phyloP scores from a whole-genome alignment of 1,140 invertebrate genomes.

The Musca vetustissima region DNA sequence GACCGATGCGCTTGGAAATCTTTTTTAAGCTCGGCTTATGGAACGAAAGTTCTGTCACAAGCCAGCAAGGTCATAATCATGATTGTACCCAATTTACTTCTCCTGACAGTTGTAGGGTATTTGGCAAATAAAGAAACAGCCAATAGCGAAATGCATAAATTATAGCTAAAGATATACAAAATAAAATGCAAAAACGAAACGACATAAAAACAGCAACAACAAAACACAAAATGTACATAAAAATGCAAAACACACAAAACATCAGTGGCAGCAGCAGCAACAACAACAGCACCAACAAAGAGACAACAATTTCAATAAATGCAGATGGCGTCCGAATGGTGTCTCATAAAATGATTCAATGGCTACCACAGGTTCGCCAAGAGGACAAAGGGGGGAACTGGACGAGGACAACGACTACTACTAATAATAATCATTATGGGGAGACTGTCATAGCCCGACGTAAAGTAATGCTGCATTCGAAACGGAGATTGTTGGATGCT shows the following conservation, averaged over 20 bases:
- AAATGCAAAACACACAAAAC: conserved; percentile 21
- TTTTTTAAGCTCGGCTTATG: too few relatives aligned
- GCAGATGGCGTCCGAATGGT: conserved; percentile 20
- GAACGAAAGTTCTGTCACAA: too few relatives aligned
- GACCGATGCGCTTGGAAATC: too few relatives aligned
- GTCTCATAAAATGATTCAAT: conserved; percentile 8
- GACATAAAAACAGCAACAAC: too few relatives aligned
- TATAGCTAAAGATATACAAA: conserved; percentile 8
- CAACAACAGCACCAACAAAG: too few relatives aligned
- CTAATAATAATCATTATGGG: conserved; percentile 18
- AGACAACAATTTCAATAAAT: conserved; percentile 17
- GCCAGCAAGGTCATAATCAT: too few relatives aligned
- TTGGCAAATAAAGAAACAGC: not conserved
- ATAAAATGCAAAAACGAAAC: not conserved
- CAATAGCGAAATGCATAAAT: conserved; percentile 15
- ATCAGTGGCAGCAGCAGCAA: too few relatives aligned
- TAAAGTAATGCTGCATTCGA: not conserved
- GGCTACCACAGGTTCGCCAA: conserved; percentile 16
- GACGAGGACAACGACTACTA: not conserved
- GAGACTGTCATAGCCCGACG: conserved; percentile 16
- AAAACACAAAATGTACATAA: conserved; percentile 9
- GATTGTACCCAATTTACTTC: too few relatives aligned
- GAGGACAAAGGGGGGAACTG: not conserved
- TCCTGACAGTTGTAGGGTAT: too few relatives aligned
- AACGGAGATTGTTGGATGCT: too few relatives aligned